A percentile compares a stretch with the other conserved stretches of the same genome.
Evolutionary conservation across 2,113 vertebrate species (phyloP).

Genomic region (Anolis sagrei): DNA sequence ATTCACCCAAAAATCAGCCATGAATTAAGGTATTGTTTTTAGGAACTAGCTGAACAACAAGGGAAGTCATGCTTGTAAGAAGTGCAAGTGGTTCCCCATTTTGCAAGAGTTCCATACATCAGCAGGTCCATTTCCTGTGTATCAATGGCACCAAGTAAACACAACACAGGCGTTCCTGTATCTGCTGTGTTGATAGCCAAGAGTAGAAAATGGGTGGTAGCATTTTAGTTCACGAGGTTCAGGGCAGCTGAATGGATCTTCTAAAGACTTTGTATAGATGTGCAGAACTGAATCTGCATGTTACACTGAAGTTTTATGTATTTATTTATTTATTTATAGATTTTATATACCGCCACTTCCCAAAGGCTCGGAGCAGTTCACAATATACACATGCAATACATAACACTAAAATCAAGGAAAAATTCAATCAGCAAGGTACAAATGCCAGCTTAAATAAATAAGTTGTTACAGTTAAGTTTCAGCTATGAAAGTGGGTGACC

Average conservation of each 20-base stretch:
- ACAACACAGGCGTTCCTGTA: neutral
- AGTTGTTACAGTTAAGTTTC: neutral
- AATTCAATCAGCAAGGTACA: no score
- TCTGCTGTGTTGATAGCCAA: conserved; percentile 2
- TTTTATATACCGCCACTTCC: no score
- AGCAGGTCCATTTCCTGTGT: conserved; percentile 2
- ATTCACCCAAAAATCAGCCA: neutral
- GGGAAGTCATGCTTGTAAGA: conserved; percentile 6
- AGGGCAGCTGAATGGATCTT: neutral
- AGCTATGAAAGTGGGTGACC: neutral
- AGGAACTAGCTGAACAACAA: neutral
- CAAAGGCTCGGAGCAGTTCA: no score
- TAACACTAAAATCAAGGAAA: no score
- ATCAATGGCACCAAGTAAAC: neutral
- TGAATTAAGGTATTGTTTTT: neutral
- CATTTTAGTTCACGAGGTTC: neutral
- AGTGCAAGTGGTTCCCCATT: neutral
- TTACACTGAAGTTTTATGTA: neutral
- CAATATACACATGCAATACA: no score
- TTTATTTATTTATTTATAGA: no score
- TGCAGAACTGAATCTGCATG: neutral
- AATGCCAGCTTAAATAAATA: no score
- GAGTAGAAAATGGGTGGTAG: neutral
- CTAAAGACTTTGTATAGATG: conserved; percentile 6
- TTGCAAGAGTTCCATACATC: conserved; percentile 1